Evolutionary conservation across 2,888 invertebrate species (phyloP).

Genomic region (Dexiosoma caninum): DNA sequence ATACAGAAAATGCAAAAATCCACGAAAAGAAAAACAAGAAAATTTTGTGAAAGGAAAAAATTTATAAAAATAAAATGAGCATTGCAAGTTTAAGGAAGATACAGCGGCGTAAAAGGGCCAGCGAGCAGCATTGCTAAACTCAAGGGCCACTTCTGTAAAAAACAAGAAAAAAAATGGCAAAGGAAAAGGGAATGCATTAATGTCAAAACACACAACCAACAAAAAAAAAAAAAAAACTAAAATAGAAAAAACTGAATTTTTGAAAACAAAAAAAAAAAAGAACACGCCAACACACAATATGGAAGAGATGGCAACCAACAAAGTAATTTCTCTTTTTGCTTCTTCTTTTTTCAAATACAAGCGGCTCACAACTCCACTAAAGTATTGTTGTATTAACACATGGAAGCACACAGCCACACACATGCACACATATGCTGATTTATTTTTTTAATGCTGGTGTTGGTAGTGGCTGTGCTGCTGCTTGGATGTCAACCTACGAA

Average conservation of each 20-base stretch:
- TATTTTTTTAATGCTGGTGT: neutral
- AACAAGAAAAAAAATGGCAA: neutral
- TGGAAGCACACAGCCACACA: neutral
- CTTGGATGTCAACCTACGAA: conserved; percentile 54
- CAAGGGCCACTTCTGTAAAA: conserved; percentile 48
- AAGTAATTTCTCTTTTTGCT: no score
- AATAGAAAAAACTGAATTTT: conserved; percentile 9
- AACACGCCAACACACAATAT: neutral
- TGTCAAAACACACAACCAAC: neutral
- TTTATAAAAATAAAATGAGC: conserved; percentile 33
- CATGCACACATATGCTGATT: neutral
- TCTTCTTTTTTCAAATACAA: conserved; percentile 37
- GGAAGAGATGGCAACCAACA: conserved; percentile 29
- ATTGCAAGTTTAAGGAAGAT: conserved; percentile 3
- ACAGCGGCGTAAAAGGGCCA: neutral
- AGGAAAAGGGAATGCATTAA: conserved; percentile 38
- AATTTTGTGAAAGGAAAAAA: no score
- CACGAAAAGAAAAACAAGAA: conserved; percentile 32
- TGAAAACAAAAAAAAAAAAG: neutral
- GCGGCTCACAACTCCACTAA: conserved; percentile 25
- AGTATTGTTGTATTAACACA: conserved; percentile 10
- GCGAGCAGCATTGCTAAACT: conserved; percentile 34
- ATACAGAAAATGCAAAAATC: conserved; percentile 46
- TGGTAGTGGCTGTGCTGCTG: conserved; percentile 16
- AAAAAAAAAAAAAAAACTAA: neutral